Base-by-base conservation (phyloP, 2,113 vertebrate species). In the Aspidoscelis tigris region DNA sequence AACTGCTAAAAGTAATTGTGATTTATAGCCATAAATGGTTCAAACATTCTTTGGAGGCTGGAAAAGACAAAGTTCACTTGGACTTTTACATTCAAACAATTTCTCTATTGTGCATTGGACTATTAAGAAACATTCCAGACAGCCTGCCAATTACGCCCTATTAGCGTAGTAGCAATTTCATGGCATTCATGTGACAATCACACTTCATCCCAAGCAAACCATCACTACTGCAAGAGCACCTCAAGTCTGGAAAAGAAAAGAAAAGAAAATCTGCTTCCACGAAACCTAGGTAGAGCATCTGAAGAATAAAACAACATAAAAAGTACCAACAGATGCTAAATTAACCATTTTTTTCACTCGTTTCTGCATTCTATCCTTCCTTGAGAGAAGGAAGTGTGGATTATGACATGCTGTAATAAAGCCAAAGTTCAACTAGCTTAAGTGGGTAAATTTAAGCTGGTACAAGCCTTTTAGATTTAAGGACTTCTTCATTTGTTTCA, bases 21-120 rank as follows among this genome's bases (percentile, higher is more conserved):
- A 92, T 90, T 92, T 90, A 91, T 78, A 82, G 88, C 86, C 81
- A 24, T 80, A 87, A 74, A 78, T 71, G 72, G 72, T 3, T 75
- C 47, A 50, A 84, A 41, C 83, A 76, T 73, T 84, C 12, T 73
- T 74, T 82, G 76, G 47, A 72, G 64, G 11, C 5, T 86, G n/a
- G 72, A 92, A 84, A 86, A 91, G 83, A 86, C 55, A 87, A 81
- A 89, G 82, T 84, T 92, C 82, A 78, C 87, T 87, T 84, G 87
- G 6, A 80, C 90, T 91, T 89, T 84, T 90, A 86, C 86, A 79
- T 22, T 93, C 76, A 92, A 93, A 84, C 91, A 84, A 83, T 87
- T 93, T 92, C 86, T 74, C 69, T 68, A 66, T 87, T 90, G 87
- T 90, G 88, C 88, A 88, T 87, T 61, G 24, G 85, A 84, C 68